Evolutionary conservation across 2,113 vertebrate genomes (phyloP).

Genomic region (Synodontis membranacea): DNA sequence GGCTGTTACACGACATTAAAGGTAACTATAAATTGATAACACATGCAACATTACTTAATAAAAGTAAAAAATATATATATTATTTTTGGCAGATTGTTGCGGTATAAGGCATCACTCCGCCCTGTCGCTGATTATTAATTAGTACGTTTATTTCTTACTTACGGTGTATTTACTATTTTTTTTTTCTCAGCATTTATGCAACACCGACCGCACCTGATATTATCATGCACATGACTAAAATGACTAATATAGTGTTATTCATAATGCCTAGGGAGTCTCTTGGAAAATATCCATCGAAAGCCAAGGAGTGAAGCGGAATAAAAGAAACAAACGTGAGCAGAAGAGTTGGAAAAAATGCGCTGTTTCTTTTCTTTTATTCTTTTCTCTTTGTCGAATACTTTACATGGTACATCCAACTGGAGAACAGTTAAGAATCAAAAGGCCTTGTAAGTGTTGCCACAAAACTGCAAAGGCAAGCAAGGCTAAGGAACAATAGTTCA

Average conservation of each 20-base stretch:
- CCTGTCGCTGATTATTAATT: neutral
- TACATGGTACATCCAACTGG: constrained; percentile 38
- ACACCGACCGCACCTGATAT: neutral
- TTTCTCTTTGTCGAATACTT: constrained; percentile 36
- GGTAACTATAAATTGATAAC: too few relatives aligned
- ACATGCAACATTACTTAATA: too few relatives aligned
- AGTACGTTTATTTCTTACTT: neutral
- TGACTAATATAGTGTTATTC: neutral
- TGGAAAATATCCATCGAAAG: neutral
- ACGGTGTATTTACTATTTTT: neutral
- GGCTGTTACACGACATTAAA: neutral
- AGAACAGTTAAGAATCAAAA: constrained; percentile 63
- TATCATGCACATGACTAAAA: too few relatives aligned
- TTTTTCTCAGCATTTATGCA: neutral
- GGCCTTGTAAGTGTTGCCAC: constrained; percentile 67
- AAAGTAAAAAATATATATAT: neutral
- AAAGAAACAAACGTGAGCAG: neutral
- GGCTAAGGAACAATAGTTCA: constrained; percentile 61
- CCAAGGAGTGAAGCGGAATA: constrained; percentile 24
- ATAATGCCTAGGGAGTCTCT: neutral
- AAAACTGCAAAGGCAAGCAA: constrained; percentile 74
- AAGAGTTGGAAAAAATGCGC: constrained; percentile 23
- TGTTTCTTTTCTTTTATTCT: neutral
- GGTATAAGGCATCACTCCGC: neutral
- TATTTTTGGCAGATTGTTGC: neutral